Evolutionary conservation across 2,888 invertebrate genomes (phyloP).

Genomic region (Ecliptopera silaceata): DNA sequence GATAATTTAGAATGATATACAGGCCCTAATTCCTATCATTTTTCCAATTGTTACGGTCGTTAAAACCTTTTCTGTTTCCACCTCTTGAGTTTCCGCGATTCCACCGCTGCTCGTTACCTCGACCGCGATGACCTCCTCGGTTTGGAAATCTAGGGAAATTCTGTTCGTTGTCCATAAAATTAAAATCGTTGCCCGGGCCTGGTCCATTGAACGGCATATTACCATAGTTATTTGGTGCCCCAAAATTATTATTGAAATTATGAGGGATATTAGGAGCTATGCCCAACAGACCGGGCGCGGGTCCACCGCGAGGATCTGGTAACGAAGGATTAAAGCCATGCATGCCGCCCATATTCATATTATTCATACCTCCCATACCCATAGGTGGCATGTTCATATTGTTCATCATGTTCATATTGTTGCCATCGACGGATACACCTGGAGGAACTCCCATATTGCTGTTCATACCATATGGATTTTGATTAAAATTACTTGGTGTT

Average conservation of each 20-base stretch:
- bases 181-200: conserved; percentile 68
- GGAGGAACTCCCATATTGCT: conserved; percentile 57
- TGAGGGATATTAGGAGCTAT: conserved; percentile 82
- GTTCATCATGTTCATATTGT: conserved; percentile 63
- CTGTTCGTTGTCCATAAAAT: conserved; percentile 72
- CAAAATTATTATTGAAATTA: conserved; percentile 68
- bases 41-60: conserved; percentile 79
- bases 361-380: conserved; percentile 71
- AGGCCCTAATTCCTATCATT: conserved; percentile 69
- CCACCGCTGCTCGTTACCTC: conserved; percentile 75
- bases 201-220: conserved; percentile 75
- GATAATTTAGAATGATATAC: no score
- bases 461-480: conserved; percentile 62
- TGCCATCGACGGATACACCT: conserved; percentile 56
- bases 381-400: conserved; percentile 68
- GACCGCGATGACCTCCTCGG: conserved; percentile 71
- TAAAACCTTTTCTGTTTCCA: conserved; percentile 77
- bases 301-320: conserved; percentile 75
- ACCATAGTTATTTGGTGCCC: conserved; percentile 69
- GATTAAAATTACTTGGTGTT: conserved; percentile 70
- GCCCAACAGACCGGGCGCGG: conserved; percentile 82
- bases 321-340: conserved; percentile 70
- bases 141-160: conserved; percentile 72
- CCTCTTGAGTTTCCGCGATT: conserved; percentile 73
- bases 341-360: conserved; percentile 70